Evolutionary conservation across 1,140 invertebrate species (phyloP), one percentile per base, ranked within the genome.

Genomic region (Elysia chlorotica): DNA sequence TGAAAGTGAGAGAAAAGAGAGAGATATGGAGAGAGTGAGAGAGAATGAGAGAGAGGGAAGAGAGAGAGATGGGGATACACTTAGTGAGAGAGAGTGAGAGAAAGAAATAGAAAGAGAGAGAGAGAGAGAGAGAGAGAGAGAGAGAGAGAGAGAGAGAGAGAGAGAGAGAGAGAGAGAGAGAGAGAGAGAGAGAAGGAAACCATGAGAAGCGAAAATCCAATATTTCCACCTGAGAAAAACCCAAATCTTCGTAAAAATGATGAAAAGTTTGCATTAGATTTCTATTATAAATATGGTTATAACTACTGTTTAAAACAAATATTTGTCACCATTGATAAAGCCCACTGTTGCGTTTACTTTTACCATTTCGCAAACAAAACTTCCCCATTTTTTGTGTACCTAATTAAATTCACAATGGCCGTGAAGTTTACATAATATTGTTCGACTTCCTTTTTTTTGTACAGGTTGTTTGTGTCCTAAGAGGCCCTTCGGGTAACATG

Each of bases 111-210:
- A 35, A 56, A 57, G 23, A 38, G 21, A 25, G 65, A 2, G 65
- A 68, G 48, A 37, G 19, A 56, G 54, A 57, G 72, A 67, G 33
- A 54, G 36, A 56, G 31, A 1, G 28, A 68, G 41, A 59, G 56
- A 73, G 37, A 28, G 36, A 70, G 66, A 62, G 38, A 28, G 36
- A 65, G 38, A 67, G 33, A 57, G 10, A 65, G 54, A 67, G 53
- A 59, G 71, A 65, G 36, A 65, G 41, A 38, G 61, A 56, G 59
- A 73, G 41, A 54, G 48, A 68, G 63, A 65, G 48, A 56, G n/a
- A 56, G 38, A 72, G 59, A 28, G 31, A 25, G 31, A 38, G n/a
- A 38, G 30, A 33, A 23, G 37, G 25, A 35, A 59, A 57, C 3
- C 1, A 23, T n/a, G 38, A 57, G 23, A 30, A 61, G 21, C 57